Evolutionary conservation across 2,797 vertebrate species (phyloP), one percentile per base, ranked within the genome.

Genomic region (Anguilla pacifica): DNA sequence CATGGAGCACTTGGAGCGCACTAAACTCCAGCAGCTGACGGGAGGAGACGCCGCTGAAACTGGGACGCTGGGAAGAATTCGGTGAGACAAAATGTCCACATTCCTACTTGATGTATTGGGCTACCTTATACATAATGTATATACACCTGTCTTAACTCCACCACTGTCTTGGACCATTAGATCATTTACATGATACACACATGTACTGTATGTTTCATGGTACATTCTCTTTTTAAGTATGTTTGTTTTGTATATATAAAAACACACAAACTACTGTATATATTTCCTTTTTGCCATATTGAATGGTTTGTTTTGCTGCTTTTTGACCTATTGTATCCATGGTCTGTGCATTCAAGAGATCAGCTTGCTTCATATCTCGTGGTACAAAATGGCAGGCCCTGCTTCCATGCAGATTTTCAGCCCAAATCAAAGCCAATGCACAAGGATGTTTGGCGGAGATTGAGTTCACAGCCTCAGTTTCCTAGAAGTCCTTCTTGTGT

Each of bases 1-100:
- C 90, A 99, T 99, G 98, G 98, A 99, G 92, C 98, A 99, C 92
- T 95, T 99, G 96, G 98, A 99, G 94, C 97, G 98, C 90, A 97
- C 96, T 79, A 99, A 99, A 96, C 96, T 98, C 95, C 98, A 98
- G 89, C 98, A 99, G 83, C 93, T 96, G 85, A 90, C 91, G 0
- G 94, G 94, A 86, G 91, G 93, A 49, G 98, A 99, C 86, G 94
- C 96, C n/a, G 91, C 96, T 72, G 98, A 99, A 86, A 91, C 96
- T 2, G 90, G 91, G 90, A 91, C 95, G 57, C 91, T 96, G 86
- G 92, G 91, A 93, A 97, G 96, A 94, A 94, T 96, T 92, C 96
- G 97, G 98, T 99, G 95, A 97, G 97, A 91, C 90, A 6, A 6
- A 9, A 61, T 61, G 17, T 10, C 57, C 10, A 4, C 35, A 22